Base-by-base conservation (phyloP, 2,113 vertebrate species). In the Dendropsophus ebraccatus region DNA sequence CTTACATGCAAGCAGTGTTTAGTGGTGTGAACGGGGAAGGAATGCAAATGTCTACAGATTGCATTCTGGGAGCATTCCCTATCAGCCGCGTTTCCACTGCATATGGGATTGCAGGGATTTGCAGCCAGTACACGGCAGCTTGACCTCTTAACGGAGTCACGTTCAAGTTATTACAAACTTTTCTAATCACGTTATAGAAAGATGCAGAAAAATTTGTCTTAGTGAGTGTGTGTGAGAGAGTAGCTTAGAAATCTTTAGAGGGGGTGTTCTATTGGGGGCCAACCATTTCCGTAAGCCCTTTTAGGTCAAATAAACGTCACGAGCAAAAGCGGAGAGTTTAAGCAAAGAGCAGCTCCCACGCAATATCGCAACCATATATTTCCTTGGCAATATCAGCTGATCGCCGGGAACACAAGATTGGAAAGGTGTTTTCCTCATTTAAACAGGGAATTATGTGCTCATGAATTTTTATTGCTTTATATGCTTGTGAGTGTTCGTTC, bases 31-130 rank as follows among this genome's bases (percentile, higher is more conserved):
- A 79, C 76, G 28, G 54, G 19, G n/a, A 79, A 54, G 14, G 75
- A 78, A 78, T 78, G 76, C 50, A 58, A 58, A 79, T 79, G 19
- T 60, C 32, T 41, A 25, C 52, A 79, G 14, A 81, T 25, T 81
- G 60, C 79, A 81, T 81, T 67, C n/a, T 81, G 79, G 58, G 79
- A 67, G 79, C 60, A 67, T 47, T 67, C 41, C 41, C 49, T 49
- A 47, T n/a, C 25, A 81, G 30, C 16, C 21, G 32, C 17, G 28
- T 37, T 35, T 58, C 60, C 41, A 58, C 76, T 58, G 49, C 28
- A 41, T 58, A 41, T 37, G 5, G 19, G 32, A 56, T 30, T 56
- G 10, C 75, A 37, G 54, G 14, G 19, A 37, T 32, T n/a, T 58
- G 76, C 14, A 54, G 58, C 76, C n/a, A 37, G 30, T n/a, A 23